Evolutionary conservation across 2,113 vertebrate genomes (phyloP).

Genomic region (Emydocephalus ijimae): DNA sequence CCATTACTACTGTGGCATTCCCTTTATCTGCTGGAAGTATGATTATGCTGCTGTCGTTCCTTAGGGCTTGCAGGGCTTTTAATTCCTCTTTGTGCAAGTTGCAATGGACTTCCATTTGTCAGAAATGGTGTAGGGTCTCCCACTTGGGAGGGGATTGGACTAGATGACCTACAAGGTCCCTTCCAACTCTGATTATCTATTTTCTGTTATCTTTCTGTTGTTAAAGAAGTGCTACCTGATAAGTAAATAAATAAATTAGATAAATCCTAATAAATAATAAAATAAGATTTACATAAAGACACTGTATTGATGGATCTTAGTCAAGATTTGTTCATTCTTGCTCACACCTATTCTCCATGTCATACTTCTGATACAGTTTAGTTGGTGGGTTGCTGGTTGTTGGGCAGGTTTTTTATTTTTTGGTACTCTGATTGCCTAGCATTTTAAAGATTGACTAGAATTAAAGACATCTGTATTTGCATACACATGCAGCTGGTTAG

Average conservation of each 20-base stretch:
- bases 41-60: too few species aligned
- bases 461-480: slow-evolving; percentile 36
- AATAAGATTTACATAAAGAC: slow-evolving; percentile 7
- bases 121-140: too few species aligned
- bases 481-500: slow-evolving; percentile 23
- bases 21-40: too few species aligned
- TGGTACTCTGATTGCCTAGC: slow-evolving; percentile 1
- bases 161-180: too few species aligned
- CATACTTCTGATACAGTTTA: neutral
- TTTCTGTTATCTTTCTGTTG: neutral
- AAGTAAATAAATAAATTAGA: neutral
- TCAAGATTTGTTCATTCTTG: neutral
- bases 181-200: too few species aligned
- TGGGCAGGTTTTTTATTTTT: neutral
- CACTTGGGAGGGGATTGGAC: too few species aligned
- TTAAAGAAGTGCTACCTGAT: too few species aligned
- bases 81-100: too few species aligned
- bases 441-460: slow-evolving; percentile 16
- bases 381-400: neutral
- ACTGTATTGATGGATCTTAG: neutral
- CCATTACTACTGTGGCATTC: too few species aligned
- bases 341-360: neutral
- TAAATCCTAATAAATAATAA: neutral
- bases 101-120: too few species aligned
- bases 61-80: too few species aligned